Percentiles rank a stretch among this genome's conserved stretches.
Conservation (phyloP, 1,140 invertebrate species). For the Drosophila burlai region DNA sequence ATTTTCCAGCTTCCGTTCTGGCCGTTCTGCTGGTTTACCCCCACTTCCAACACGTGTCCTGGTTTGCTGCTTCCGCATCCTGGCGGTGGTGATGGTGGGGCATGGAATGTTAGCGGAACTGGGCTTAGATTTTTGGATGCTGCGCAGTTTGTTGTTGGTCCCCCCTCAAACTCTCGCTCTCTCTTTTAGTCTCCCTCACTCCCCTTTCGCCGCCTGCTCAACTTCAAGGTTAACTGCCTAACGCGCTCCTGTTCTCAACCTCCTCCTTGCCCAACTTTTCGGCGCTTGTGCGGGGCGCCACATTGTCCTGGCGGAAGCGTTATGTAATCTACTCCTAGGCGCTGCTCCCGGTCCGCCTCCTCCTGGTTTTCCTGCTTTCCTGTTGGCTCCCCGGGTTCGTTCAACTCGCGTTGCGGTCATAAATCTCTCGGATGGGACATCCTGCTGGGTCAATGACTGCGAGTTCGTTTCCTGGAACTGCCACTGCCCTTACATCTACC, state of each 20-base stretch:
- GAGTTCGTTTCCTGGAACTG: conserved; percentile 61
- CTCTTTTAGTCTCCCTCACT: not conserved
- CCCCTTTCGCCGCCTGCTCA: conserved; percentile 27
- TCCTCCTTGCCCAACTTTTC: conserved; percentile 34
- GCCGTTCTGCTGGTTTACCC: not conserved
- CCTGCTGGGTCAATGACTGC: conserved; percentile 51
- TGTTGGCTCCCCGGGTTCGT: conserved; percentile 54
- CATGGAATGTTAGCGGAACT: conserved; percentile 41
- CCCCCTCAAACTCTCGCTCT: not conserved
- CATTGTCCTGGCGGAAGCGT: conserved; percentile 42
- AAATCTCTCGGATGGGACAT: conserved; percentile 56
- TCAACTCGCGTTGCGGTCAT: conserved; percentile 61
- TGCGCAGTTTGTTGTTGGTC: conserved; percentile 64
- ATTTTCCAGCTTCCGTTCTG: conserved; percentile 37
- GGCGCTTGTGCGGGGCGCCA: conserved; percentile 52
- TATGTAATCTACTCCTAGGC: conserved; percentile 54
- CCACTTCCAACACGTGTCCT: conserved; percentile 69
- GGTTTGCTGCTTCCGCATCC: conserved; percentile 9
- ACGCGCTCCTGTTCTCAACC: not conserved
- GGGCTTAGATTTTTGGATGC: conserved; percentile 49
- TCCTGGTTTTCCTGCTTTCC: conserved; percentile 27
- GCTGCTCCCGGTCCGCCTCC: not conserved
- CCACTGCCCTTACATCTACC: not conserved
- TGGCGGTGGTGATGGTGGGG: conserved; percentile 33
- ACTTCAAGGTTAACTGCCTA: conserved; percentile 76